Percentiles rank a stretch among this genome's conserved stretches.
Conservation (phyloP, 2,888 invertebrate genomes). For the Cheilosia scutellata region DNA sequence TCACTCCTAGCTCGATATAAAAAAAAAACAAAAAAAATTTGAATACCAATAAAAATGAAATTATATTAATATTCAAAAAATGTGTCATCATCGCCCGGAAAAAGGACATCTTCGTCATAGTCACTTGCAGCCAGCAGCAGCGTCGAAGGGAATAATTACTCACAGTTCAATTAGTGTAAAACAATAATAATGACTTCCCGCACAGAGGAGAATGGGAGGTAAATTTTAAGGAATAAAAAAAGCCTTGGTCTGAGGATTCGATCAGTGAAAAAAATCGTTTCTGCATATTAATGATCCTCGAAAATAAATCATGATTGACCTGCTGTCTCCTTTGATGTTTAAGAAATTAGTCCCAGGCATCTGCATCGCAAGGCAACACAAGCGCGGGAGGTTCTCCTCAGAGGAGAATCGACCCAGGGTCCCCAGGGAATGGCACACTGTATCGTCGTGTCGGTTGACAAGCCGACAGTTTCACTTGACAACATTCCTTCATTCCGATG, state of each 20-base stretch:
- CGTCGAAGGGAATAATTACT: conserved; percentile 67
- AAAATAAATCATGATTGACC: conserved; percentile 66
- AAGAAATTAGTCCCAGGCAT: conserved; percentile 57
- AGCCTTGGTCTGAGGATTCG: conserved; percentile 55
- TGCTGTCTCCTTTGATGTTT: conserved; percentile 67
- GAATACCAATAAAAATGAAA: conserved; percentile 75
- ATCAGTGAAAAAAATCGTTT: conserved; percentile 62
- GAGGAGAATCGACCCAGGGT: conserved; percentile 18
- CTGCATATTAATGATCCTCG: conserved; percentile 68
- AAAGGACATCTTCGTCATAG: conserved; percentile 64
- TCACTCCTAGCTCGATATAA: conserved; percentile 11
- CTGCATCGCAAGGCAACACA: conserved; percentile 29
- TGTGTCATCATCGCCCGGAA: conserved; percentile 79
- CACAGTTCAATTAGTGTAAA: conserved; percentile 72
- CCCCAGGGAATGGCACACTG: conserved; percentile 52
- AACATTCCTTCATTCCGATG: conserved; percentile 67
- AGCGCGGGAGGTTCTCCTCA: conserved; percentile 24
- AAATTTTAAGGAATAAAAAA: conserved; percentile 22
- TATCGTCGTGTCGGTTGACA: conserved; percentile 43
- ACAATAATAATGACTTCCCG: conserved; percentile 62
- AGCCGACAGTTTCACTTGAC: conserved; percentile 67
- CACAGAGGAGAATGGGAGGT: conserved; percentile 17
- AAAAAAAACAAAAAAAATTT: conserved; percentile 34
- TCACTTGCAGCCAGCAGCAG: conserved; percentile 58
- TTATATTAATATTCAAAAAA: conserved; percentile 82